Base-by-base conservation (phyloP, 1,140 invertebrate species). In the Neuroterus valhalla region DNA sequence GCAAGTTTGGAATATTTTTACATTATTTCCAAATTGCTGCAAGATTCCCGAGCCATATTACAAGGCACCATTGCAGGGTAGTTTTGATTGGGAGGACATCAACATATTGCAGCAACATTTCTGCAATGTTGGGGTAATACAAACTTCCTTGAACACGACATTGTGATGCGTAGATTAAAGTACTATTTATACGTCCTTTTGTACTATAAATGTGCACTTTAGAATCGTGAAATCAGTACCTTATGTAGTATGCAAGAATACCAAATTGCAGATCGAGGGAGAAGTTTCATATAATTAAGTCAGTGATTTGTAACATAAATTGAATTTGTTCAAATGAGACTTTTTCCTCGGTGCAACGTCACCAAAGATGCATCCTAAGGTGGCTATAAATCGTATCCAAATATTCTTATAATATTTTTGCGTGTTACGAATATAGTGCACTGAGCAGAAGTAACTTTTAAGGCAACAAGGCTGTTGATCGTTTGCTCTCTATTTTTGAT, bases 401-500 rank as follows among this genome's bases (percentile, higher is more conserved):
- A 86, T 87, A 88, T 88, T 87, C 75, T 80, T 84, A 81, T 78
- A 79, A 88, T 89, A 87, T 88, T 88, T 87, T 79, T 66, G 85
- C 85, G 86, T 74, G 72, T 84, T 84, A 86, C 83, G 79, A 81
- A 82, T 84, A 84, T 85, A 84, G 80, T 71, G 69, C 70, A 76
- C 70, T 71, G 70, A 74, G 77, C 66, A 44, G 45, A 77, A 78
- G 77, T 81, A 80, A 81, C 78, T 79, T 45, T 81, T 48, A 52
- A 81, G 73, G 78, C 76, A 79, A 66, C 68, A 74, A 66, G 71
- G 69, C 50, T 81, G 75, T 68, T 83, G 72, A 76, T 84, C 83
- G 84, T 88, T 88, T 85, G 86, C 88, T 89, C 88, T 89, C 88
- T 89, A 89, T 89, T 89, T 88, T 89, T 87, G 79, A 84, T 87